A percentile compares a stretch with the other conserved stretches of the same genome.
phyloP scores from a whole-genome alignment of 2,113 vertebrate genomes.

The Columba janthina region DNA sequence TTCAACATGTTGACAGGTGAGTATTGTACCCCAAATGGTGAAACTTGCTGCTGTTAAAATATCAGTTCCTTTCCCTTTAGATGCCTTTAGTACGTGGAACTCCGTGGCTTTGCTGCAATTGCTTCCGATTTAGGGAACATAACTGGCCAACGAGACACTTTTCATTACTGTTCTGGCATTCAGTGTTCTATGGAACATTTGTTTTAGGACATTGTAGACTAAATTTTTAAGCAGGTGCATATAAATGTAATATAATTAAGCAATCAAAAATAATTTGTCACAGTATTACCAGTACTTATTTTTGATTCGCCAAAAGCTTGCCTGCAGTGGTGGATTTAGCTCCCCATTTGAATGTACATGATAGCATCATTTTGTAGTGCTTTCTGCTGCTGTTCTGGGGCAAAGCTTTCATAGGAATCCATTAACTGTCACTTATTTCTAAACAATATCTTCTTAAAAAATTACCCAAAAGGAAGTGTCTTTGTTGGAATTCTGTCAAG shows the following conservation, averaged over 20 bases:
- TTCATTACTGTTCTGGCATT: neutral
- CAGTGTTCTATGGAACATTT: neutral
- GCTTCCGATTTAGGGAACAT: neutral
- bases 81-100: neutral
- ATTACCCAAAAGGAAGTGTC: neutral
- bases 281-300: neutral
- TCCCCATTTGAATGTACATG: neutral
- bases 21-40: neutral
- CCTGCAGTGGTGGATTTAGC: neutral
- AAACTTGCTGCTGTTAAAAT: fast-evolving
- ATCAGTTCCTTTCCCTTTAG: neutral
- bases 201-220: neutral
- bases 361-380: fast-evolving
- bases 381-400: neutral
- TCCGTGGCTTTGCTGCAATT: neutral
- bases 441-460: neutral
- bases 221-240: neutral
- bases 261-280: neutral
- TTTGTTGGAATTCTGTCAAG: neutral
- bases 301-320: neutral
- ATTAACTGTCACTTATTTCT: neutral
- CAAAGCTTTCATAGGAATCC: neutral
- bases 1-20: slow-evolving; percentile 92
- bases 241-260: neutral
- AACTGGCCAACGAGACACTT: neutral